Conservation (phyloP, 2,113 vertebrate genomes). For the Psilopsiagon aurifrons region DNA sequence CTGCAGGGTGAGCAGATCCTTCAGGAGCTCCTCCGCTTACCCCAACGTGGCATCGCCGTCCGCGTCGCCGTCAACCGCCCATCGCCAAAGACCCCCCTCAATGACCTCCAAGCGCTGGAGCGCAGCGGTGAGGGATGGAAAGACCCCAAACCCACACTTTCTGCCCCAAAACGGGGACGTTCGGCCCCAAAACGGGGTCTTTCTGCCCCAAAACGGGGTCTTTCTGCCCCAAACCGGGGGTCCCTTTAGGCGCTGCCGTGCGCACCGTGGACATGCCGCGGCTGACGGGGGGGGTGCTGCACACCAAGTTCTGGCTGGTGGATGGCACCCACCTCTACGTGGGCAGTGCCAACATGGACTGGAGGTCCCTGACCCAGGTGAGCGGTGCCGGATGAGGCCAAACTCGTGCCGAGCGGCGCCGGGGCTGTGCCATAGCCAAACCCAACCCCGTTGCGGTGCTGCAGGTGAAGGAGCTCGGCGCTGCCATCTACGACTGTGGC, state of each 20-base stretch:
- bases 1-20: slow-evolving; percentile 83
- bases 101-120: slow-evolving; percentile 75
- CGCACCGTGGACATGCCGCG: slow-evolving; percentile 81
- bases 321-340: slow-evolving; percentile 90
- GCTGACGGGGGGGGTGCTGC: slow-evolving; percentile 87
- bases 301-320: slow-evolving; percentile 95
- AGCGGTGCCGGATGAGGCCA: rapidly evolving
- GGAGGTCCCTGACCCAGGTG: slow-evolving; percentile 94
- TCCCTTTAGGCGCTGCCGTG: slow-evolving; percentile 79
- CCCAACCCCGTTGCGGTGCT: background rate
- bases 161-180: rapidly evolving
- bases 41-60: slow-evolving; percentile 71
- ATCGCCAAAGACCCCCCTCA: background rate
- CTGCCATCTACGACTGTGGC: slow-evolving; percentile 90
- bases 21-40: slow-evolving; percentile 70
- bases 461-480: slow-evolving; percentile 92
- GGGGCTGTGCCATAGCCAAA: rapidly evolving
- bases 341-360: slow-evolving; percentile 97
- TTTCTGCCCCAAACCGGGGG: too few species aligned
- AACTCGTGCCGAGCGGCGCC: rapidly evolving
- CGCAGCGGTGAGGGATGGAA: slow-evolving; percentile 74
- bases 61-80: slow-evolving; percentile 82
- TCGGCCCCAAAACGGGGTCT: too few species aligned
- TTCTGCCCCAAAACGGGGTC: too few species aligned
- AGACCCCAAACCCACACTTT: too few species aligned